These are phyloP conservation scores for Maccullochella peelii DNA, from an alignment of 2,113 vertebrate species.

Conservation along the genomic window DNA sequence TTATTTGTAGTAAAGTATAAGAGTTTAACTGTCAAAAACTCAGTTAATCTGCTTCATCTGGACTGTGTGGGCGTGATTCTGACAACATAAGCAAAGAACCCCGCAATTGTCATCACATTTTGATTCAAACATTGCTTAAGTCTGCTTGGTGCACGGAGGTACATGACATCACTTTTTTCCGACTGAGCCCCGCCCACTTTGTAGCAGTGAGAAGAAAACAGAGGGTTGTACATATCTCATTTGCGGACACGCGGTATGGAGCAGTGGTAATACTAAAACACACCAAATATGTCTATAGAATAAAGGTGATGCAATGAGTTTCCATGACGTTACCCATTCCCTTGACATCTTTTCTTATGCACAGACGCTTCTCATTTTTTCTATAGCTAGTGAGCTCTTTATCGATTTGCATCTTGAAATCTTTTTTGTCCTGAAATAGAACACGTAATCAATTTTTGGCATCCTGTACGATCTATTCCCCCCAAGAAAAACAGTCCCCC, in stretches of 20 bases:
- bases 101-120: conserved; percentile 2
- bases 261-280: background rate
- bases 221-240: background rate
- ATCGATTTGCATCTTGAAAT: conserved; percentile 50
- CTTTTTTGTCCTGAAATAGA: conserved; percentile 43
- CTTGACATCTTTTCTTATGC: background rate
- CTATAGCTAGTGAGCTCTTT: background rate
- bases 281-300: background rate
- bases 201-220: too few species aligned
- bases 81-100: background rate
- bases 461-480: conserved; percentile 4
- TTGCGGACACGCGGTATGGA: too few species aligned
- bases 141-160: background rate
- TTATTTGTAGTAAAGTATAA: too few species aligned
- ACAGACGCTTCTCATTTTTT: background rate
- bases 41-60: background rate
- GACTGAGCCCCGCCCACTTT: background rate
- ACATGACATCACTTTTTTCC: conserved; percentile 1
- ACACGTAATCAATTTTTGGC: conserved; percentile 28
- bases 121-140: conserved; percentile 1
- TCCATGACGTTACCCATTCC: background rate
- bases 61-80: background rate
- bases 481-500: conserved; percentile 35
- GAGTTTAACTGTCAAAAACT: background rate
- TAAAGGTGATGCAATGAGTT: background rate